These are phyloP conservation scores for Punctoribates punctum DNA, from an alignment of 2,888 invertebrate species.

Conservation along the genomic window DNA sequence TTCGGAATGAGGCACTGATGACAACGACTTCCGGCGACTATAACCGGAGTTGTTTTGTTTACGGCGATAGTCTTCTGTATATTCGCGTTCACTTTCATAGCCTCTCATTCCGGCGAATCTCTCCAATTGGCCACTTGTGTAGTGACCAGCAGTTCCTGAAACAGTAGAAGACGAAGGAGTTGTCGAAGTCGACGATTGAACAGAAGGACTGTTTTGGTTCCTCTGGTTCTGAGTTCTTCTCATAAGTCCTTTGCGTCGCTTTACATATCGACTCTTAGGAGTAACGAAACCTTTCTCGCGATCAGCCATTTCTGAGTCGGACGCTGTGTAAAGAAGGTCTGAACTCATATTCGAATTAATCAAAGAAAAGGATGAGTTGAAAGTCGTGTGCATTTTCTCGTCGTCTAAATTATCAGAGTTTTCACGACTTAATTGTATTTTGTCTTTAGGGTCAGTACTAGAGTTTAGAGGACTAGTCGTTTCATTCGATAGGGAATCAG, in stretches of 20 bases:
- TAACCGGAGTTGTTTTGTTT: neutral
- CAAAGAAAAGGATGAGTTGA: slow-evolving; percentile 11
- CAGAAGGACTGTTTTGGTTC: neutral
- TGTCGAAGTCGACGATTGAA: slow-evolving; percentile 21
- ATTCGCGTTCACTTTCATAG: slow-evolving; percentile 44
- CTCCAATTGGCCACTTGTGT: neutral
- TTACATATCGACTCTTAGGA: slow-evolving; percentile 27
- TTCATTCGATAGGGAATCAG: slow-evolving; percentile 12
- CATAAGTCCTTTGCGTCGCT: slow-evolving; percentile 35
- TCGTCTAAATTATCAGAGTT: slow-evolving; percentile 15
- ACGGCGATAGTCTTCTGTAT: slow-evolving; percentile 35
- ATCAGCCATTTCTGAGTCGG: slow-evolving; percentile 43
- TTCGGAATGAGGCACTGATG: slow-evolving; percentile 38
- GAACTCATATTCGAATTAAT: neutral
- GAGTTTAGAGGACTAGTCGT: slow-evolving; percentile 37
- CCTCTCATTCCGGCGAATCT: slow-evolving; percentile 36
- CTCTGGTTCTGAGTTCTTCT: neutral
- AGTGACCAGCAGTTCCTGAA: slow-evolving; percentile 6
- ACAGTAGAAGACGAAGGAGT: slow-evolving; percentile 24
- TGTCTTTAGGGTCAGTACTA: slow-evolving; percentile 18
- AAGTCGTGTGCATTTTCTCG: neutral
- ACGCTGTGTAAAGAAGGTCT: slow-evolving; percentile 34
- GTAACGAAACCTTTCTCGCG: slow-evolving; percentile 40
- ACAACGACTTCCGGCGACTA: slow-evolving; percentile 23
- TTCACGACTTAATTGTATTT: slow-evolving; percentile 18